Base-by-base conservation (phyloP, 2,888 invertebrate species). In the Andrena praecox region DNA sequence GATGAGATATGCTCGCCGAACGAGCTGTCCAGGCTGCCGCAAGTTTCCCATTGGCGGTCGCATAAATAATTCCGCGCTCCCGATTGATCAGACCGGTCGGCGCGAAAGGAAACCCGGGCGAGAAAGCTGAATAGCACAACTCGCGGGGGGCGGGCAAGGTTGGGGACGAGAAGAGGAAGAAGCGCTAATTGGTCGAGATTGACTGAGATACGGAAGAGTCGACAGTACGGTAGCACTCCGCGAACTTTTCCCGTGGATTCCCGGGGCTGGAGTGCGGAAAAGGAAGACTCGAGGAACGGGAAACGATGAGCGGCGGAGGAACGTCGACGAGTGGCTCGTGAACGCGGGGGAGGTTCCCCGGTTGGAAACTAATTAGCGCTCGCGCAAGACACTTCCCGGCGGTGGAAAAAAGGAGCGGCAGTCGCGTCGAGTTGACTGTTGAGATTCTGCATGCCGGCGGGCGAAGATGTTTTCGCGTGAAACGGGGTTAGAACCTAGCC, bases 291-390 rank as follows among this genome's bases (percentile, higher is more conserved):
- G 62, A 50, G 60, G 33, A 42, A 42, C 12, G 42, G 64, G 70
- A 16, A 64, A 52, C 20, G 35, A 56, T 56, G 54, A 29, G 33
- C 24, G 60, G 31, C 16, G 33, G 60, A 24, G 31, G n/a, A 52
- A 33, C 12, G 33, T 12, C 7, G 12, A 63, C 73, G 73, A 72
- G 79, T 70, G 72, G 48, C 64, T 10, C 7, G 68, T 64, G 62
- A 24, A 72, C 68, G 12, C 62, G 54, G 48, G 35, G 64, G 54
- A 73, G 59, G 64, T 48, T 3, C 12, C 12, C 42, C 12, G 42
- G 64, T 70, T 74, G 82, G 62, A 72, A 85, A 85, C 83, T 86
- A 87, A 89, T 89, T 87, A 87, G 79, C 87, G 73, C 72, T 62
- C 52, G 84, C 77, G 71, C 60, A 68, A 62, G 82, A 80, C 87